Conservation (phyloP, 2,797 vertebrate genomes). For the Myotis planiceps region DNA sequence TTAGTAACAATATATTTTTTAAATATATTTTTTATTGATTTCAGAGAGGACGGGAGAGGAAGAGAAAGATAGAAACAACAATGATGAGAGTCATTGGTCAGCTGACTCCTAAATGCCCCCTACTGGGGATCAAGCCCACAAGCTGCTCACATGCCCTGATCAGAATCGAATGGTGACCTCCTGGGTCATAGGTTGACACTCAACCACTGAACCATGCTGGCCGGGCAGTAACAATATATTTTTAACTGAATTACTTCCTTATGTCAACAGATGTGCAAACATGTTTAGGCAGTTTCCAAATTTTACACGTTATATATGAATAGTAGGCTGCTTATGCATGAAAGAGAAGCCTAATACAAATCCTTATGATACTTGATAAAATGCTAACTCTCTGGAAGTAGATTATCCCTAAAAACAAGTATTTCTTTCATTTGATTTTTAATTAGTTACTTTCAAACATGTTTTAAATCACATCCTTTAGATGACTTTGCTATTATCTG, state of each 20-base stretch:
- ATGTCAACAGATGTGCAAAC: not conserved
- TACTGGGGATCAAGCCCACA: too few species aligned
- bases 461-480: not conserved
- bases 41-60: too few species aligned
- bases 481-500: not conserved
- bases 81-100: too few species aligned
- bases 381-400: not conserved
- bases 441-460: not conserved
- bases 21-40: too few species aligned
- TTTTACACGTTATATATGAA: not conserved
- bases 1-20: not conserved
- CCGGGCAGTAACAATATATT: not conserved
- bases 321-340: not conserved
- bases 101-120: too few species aligned
- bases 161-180: too few species aligned
- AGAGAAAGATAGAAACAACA: too few species aligned
- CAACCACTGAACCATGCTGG: too few species aligned
- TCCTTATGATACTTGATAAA: not conserved
- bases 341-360: not conserved
- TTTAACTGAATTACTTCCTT: not conserved
- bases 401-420: not conserved
- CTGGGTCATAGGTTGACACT: too few species aligned
- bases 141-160: too few species aligned
- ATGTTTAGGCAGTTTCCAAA: not conserved
- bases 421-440: not conserved